Conservation (phyloP, 2,888 invertebrate genomes). For the Lottia scabra region DNA sequence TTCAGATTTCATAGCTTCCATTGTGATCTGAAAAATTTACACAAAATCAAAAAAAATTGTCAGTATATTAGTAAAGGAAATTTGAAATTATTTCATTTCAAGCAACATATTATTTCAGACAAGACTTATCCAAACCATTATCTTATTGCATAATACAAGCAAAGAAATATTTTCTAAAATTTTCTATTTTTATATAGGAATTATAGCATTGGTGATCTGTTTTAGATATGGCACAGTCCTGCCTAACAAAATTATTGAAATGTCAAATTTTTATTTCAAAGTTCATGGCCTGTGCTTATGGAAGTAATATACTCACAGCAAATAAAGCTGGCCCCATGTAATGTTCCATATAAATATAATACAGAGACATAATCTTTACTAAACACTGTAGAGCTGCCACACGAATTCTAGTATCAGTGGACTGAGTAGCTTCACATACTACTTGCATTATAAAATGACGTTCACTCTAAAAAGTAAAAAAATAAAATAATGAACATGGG, state of each 20-base stretch:
- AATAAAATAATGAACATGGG: too few relatives aligned
- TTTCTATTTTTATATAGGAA: too few relatives aligned
- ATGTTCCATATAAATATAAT: conserved; percentile 98
- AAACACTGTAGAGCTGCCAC: conserved; percentile 98
- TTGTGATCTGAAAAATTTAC: conserved; percentile 78
- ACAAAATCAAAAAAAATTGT: background rate
- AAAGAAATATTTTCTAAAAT: too few relatives aligned
- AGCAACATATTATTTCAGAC: too few relatives aligned
- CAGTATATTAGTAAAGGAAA: background rate
- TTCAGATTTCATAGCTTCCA: conserved; percentile 98
- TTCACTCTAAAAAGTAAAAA: conserved; percentile 76
- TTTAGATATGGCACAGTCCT: too few relatives aligned
- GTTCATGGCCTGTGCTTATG: too few relatives aligned
- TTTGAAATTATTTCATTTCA: background rate
- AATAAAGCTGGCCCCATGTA: conserved; percentile 99
- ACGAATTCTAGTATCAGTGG: conserved; percentile 82
- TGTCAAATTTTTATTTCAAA: background rate
- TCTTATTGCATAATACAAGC: too few relatives aligned
- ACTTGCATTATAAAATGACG: conserved; percentile 99
- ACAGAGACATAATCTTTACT: conserved; percentile 97
- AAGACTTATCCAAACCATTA: too few relatives aligned
- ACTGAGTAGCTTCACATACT: conserved; percentile 98
- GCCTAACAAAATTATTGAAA: background rate
- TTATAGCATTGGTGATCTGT: too few relatives aligned
- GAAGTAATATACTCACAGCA: conserved; percentile 75